Evolutionary conservation across 2,888 invertebrate genomes (phyloP).

Genomic region (Apamea epomidion): DNA sequence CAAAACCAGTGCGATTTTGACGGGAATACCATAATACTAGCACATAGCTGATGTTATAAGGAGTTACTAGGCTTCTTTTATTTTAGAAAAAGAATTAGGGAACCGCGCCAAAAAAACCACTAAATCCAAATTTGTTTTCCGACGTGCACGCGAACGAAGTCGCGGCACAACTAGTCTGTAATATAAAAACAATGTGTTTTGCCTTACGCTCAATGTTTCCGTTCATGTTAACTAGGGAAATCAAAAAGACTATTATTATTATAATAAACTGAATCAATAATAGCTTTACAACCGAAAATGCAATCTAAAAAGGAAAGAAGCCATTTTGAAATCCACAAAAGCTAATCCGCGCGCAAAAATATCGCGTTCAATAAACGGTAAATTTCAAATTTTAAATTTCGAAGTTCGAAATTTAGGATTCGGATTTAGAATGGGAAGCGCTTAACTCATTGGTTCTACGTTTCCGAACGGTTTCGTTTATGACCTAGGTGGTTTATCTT

Average conservation of each 20-base stretch:
- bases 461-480: slow-evolving; percentile 54
- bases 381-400: slow-evolving; percentile 58
- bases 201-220: no score
- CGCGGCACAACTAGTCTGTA: no score
- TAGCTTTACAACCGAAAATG: slow-evolving; percentile 28
- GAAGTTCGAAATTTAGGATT: slow-evolving; percentile 49
- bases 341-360: slow-evolving; percentile 50
- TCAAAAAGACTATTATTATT: neutral
- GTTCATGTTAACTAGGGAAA: no score
- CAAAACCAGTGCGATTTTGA: no score
- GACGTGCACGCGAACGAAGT: no score
- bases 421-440: slow-evolving; percentile 54
- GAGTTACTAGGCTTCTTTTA: no score
- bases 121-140: no score
- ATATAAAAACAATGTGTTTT: no score
- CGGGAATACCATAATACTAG: no score
- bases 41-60: no score
- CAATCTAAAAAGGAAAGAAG: slow-evolving; percentile 27
- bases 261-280: slow-evolving; percentile 20
- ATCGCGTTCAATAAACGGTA: slow-evolving; percentile 59
- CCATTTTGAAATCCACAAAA: slow-evolving; percentile 58
- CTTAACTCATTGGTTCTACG: slow-evolving; percentile 62
- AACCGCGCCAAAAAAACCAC: no score
- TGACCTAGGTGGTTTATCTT: slow-evolving; percentile 50
- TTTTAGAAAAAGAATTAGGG: no score